phyloP scores from a whole-genome alignment of 2,888 invertebrate genomes.

The Caenorhabditis angaria region DNA sequence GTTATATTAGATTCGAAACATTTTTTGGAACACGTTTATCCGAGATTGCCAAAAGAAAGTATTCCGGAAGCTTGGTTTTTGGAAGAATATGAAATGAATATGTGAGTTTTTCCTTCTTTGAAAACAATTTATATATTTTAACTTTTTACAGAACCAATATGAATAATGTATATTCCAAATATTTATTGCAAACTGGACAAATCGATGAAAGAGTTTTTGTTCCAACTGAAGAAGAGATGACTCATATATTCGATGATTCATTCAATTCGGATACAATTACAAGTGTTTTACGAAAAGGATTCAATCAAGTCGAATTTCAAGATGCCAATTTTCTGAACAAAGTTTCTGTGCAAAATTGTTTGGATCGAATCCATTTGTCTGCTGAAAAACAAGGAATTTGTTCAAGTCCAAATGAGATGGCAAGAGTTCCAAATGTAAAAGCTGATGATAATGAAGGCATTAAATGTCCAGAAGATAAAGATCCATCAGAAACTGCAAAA shows the following conservation, averaged over 20 bases:
- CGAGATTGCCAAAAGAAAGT: conserved; percentile 2
- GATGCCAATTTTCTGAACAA: conserved; percentile 29
- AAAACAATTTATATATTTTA: neutral
- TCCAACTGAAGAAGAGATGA: conserved; percentile 26
- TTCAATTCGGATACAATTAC: conserved; percentile 14
- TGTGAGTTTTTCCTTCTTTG: neutral
- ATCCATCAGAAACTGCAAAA: conserved; percentile 7
- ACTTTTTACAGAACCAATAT: conserved; percentile 38
- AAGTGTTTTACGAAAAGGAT: conserved; percentile 35
- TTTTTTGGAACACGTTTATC: conserved; percentile 82
- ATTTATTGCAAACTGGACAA: conserved; percentile 88
- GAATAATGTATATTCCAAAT: conserved; percentile 82
- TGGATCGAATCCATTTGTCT: conserved; percentile 16
- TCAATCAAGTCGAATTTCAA: conserved; percentile 10
- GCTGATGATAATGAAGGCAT: conserved; percentile 6
- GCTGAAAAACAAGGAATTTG: conserved; percentile 13
- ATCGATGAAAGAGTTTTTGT: conserved; percentile 93
- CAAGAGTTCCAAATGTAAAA: neutral
- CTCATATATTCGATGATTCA: conserved; percentile 39
- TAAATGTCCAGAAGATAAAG: conserved; percentile 22
- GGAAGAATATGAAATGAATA: neutral
- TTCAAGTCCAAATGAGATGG: conserved; percentile 13
- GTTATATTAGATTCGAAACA: conserved; percentile 87
- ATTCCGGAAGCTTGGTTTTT: conserved; percentile 1
- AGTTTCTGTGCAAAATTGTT: conserved; percentile 21